Conservation (phyloP, 1,140 invertebrate species). For the Lamellibrachia luymesi region DNA sequence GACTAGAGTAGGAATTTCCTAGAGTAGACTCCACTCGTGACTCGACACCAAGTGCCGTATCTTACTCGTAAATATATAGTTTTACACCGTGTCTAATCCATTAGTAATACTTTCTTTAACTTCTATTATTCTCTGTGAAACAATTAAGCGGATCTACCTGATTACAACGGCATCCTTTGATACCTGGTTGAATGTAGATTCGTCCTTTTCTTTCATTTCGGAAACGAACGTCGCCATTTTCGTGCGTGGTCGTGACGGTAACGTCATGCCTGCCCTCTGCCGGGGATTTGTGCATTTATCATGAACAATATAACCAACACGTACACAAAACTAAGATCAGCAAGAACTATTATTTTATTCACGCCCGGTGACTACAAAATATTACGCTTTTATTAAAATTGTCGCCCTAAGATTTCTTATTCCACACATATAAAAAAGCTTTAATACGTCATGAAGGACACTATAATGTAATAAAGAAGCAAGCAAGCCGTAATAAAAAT, state of each 20-base stretch:
- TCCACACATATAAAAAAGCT: no score
- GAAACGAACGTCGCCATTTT: slow-evolving; percentile 4
- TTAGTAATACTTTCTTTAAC: background rate
- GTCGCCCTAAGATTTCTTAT: no score
- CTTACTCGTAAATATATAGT: background rate
- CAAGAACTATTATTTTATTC: no score
- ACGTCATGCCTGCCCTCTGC: background rate
- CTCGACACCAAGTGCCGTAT: background rate
- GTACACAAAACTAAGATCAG: no score
- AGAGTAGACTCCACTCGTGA: no score
- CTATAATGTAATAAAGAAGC: no score
- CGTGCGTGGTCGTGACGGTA: slow-evolving; percentile 2
- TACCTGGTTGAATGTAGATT: background rate
- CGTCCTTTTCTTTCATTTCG: background rate
- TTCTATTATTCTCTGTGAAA: background rate
- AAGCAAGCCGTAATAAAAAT: no score
- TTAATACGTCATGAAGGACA: no score
- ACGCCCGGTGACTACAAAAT: no score
- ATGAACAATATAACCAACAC: no score
- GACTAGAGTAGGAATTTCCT: no score
- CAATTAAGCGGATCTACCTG: background rate
- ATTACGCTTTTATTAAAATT: no score
- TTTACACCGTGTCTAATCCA: background rate
- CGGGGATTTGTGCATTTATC: background rate
- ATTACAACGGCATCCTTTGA: background rate